A percentile compares a stretch with the other conserved stretches of the same genome.
Evolutionary conservation across 2,888 invertebrate genomes (phyloP).

Genomic region (Melinopterus prodromus): DNA sequence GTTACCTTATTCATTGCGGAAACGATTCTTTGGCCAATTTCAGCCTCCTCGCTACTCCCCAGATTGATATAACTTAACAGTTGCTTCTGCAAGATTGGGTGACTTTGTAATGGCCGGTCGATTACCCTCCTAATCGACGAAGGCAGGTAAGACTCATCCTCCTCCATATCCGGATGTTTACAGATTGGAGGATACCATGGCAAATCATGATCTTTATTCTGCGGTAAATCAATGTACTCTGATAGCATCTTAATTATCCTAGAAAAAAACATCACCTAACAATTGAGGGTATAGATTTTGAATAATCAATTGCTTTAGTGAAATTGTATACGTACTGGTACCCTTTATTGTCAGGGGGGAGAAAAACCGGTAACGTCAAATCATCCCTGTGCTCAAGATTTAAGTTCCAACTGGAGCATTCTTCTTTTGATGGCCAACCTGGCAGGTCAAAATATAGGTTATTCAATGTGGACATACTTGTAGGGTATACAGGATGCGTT

Average conservation of each 20-base stretch:
- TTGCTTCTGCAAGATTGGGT: conserved; percentile 51
- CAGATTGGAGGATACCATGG: conserved; percentile 84
- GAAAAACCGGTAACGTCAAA: conserved; percentile 71
- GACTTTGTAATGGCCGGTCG: conserved; percentile 49
- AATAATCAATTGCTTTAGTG: conserved; percentile 10
- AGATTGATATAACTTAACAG: conserved; percentile 57
- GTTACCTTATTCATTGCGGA: conserved; percentile 72
- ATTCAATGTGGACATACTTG: conserved; percentile 62
- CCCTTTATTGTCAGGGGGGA: conserved; percentile 82
- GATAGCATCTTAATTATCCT: conserved; percentile 66
- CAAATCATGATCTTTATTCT: conserved; percentile 70
- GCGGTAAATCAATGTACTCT: conserved; percentile 69
- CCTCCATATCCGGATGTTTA: conserved; percentile 55
- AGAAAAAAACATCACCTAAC: conserved; percentile 17
- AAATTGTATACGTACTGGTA: conserved; percentile 66
- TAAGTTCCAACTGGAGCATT: conserved; percentile 61
- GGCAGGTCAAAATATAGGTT: conserved; percentile 64
- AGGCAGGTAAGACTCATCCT: conserved; percentile 54
- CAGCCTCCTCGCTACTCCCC: conserved; percentile 67
- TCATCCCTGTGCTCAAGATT: conserved; percentile 61
- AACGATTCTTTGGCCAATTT: conserved; percentile 81
- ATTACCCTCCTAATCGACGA: conserved; percentile 50
- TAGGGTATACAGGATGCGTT: conserved; percentile 60
- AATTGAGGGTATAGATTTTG: not conserved
- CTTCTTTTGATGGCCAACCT: conserved; percentile 65